phyloP scores from a whole-genome alignment of 2,113 vertebrate genomes.

The Rattus norvegicus region GRCr8 NC_086036.1:13313501-13314000 shows the following conservation, averaged over 20 bases:
- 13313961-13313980: neutral
- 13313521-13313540: too few relatives aligned
- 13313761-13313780: neutral
- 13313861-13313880: neutral
- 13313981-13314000: neutral
- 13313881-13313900: neutral
- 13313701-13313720: neutral
- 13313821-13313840: neutral
- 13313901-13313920: neutral
- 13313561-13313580: neutral
- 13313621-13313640: neutral
- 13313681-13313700: neutral
- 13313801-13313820: neutral
- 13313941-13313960: neutral
- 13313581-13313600: neutral
- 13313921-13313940: neutral
- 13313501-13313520: neutral
- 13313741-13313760: neutral
- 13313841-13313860: neutral
- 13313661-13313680: constrained; percentile 7
- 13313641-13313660: neutral
- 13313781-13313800: neutral
- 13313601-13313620: constrained; percentile 38
- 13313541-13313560: too few relatives aligned
- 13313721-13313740: neutral